These are phyloP conservation scores for Lytechinus variegatus DNA, from an alignment of 35 echinoderm and acorn worm genomes.

Conservation along the genomic window DNA sequence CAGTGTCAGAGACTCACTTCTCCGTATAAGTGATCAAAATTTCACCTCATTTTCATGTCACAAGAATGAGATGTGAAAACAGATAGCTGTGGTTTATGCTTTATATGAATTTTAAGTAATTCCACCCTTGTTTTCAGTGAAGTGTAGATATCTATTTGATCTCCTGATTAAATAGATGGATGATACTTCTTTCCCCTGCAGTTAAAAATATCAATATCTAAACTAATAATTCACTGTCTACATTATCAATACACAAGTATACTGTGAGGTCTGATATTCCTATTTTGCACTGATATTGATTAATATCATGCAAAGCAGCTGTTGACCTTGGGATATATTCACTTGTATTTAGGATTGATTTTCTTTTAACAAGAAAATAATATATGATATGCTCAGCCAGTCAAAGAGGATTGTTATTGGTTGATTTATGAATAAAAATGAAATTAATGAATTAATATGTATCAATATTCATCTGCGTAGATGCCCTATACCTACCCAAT, in stretches of 20 bases:
- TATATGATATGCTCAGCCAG: not conserved
- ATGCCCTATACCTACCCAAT: too few species aligned
- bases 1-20: not conserved
- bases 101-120: not conserved
- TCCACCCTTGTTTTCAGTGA: not conserved
- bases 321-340: not conserved
- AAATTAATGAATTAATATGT: too few species aligned
- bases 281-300: not conserved
- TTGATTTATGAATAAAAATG: not conserved
- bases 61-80: not conserved
- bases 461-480: too few species aligned
- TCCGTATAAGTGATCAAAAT: not conserved
- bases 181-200: not conserved
- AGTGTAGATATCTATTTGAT: not conserved
- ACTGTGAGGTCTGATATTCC: not conserved
- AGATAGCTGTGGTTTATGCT: not conserved
- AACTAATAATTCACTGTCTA: not conserved
- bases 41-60: not conserved
- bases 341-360: not conserved
- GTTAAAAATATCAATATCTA: not conserved
- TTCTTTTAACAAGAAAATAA: too few species aligned
- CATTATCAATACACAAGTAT: not conserved
- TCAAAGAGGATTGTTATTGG: not conserved
- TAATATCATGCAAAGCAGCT: not conserved
- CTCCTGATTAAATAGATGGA: not conserved